Evolutionary conservation across 2,888 invertebrate species (phyloP).

Genomic region (Incurvaria masculella): DNA sequence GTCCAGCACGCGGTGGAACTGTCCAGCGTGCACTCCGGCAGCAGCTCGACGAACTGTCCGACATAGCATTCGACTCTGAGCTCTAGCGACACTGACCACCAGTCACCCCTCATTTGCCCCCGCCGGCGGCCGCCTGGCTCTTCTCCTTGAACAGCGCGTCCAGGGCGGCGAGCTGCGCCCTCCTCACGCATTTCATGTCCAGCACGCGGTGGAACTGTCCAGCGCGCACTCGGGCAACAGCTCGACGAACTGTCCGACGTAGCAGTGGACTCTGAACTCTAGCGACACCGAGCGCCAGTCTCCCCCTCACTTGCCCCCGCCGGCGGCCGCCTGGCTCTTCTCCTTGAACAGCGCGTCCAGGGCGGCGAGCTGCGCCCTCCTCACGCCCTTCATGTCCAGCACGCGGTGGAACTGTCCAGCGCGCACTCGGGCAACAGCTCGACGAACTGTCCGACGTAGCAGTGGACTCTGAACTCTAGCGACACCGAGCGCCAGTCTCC

Average conservation of each 20-base stretch:
- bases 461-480: too few relatives aligned
- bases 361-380: constrained; percentile 19
- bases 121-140: constrained; percentile 19
- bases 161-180: background rate
- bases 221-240: constrained; percentile 86
- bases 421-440: constrained; percentile 89
- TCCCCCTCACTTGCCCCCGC: constrained; percentile 13
- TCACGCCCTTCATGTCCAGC: constrained; percentile 88
- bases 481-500: too few relatives aligned
- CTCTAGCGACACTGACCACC: too few relatives aligned
- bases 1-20: constrained; percentile 92
- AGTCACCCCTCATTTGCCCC: constrained; percentile 11
- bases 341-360: constrained; percentile 31
- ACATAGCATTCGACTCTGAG: too few relatives aligned
- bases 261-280: too few relatives aligned
- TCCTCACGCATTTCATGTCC: constrained; percentile 85
- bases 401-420: constrained; percentile 86
- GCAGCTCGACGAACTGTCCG: constrained; percentile 82
- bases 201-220: constrained; percentile 88
- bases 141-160: constrained; percentile 34
- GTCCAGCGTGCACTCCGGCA: constrained; percentile 83
- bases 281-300: too few relatives aligned
- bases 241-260: constrained; percentile 87
- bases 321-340: constrained; percentile 21
- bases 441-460: constrained; percentile 85